These are phyloP conservation scores for Luidia sarsii DNA, from an alignment of 53 echinoderm and acorn worm genomes.

Conservation along the genomic window DNA sequence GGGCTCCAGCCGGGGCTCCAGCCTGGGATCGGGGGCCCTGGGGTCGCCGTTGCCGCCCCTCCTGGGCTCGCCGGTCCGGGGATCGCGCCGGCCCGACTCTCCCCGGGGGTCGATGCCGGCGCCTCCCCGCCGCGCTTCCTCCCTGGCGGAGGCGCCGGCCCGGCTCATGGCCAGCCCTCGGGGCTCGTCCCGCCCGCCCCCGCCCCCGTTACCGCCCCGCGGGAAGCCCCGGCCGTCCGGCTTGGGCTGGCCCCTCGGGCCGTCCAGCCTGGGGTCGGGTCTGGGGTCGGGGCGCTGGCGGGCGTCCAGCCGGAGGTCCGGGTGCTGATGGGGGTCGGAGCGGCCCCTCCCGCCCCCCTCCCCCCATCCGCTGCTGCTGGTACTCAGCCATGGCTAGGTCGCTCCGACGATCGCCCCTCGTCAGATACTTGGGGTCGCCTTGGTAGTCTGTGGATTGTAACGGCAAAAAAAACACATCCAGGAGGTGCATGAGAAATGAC, in stretches of 20 bases:
- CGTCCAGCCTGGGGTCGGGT: constrained; percentile 7
- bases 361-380: not conserved
- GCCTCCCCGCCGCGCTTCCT: constrained; percentile 9
- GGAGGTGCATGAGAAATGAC: too few relatives aligned
- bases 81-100: constrained; percentile 10
- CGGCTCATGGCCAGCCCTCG: constrained; percentile 25
- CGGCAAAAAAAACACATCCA: too few relatives aligned
- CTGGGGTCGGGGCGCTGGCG: constrained; percentile 21
- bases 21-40: constrained; percentile 9
- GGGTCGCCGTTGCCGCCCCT: constrained; percentile 5
- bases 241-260: not conserved
- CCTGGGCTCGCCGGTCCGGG: constrained; percentile 21
- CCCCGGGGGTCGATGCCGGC: constrained; percentile 19
- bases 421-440: not conserved
- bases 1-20: constrained; percentile 18
- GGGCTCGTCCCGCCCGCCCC: constrained; percentile 52
- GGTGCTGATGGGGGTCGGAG: not conserved
- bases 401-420: constrained; percentile 2
- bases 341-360: not conserved
- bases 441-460: constrained; percentile 9
- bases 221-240: constrained; percentile 7
- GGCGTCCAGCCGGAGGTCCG: not conserved
- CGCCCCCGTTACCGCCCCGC: constrained; percentile 23
- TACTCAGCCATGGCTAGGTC: constrained; percentile 11
- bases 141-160: constrained; percentile 38